phyloP scores from a whole-genome alignment of 1,140 invertebrate genomes.

The Lutraria rhynchaena region DNA sequence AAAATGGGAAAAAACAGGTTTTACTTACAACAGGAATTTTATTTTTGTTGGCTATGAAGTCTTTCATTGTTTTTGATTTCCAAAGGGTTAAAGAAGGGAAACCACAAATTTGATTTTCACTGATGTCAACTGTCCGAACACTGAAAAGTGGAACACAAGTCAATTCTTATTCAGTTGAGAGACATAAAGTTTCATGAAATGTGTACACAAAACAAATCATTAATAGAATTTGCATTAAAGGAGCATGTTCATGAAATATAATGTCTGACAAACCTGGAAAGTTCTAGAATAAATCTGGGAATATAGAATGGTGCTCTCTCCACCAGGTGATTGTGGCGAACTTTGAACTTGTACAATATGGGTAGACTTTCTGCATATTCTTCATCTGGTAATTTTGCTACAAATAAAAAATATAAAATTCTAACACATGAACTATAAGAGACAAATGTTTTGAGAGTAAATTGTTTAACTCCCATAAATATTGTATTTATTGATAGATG shows the following conservation, averaged over 20 bases:
- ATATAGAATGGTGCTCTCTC: slow-evolving; percentile 76
- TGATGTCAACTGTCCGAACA: slow-evolving; percentile 70
- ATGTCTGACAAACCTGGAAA: slow-evolving; percentile 67
- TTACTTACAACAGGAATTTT: slow-evolving; percentile 71
- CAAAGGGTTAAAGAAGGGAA: slow-evolving; percentile 70
- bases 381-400: slow-evolving; percentile 66
- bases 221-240: no score
- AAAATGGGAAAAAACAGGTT: neutral
- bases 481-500: no score
- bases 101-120: slow-evolving; percentile 69
- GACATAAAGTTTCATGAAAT: no score
- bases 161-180: no score
- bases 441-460: no score
- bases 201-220: no score
- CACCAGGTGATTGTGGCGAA: slow-evolving; percentile 68
- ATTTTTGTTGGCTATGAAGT: slow-evolving; percentile 72
- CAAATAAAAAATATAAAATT: neutral
- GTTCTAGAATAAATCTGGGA: slow-evolving; percentile 75
- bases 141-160: no score
- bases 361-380: slow-evolving; percentile 60
- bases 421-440: no score
- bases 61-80: slow-evolving; percentile 74
- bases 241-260: no score
- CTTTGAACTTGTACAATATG: slow-evolving; percentile 64
- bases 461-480: no score